Percentiles rank a stretch among this genome's conserved stretches.
These are phyloP conservation scores for Mercenaria mercenaria DNA, from an alignment of 1,140 invertebrate genomes.

Conservation along the genomic window DNA sequence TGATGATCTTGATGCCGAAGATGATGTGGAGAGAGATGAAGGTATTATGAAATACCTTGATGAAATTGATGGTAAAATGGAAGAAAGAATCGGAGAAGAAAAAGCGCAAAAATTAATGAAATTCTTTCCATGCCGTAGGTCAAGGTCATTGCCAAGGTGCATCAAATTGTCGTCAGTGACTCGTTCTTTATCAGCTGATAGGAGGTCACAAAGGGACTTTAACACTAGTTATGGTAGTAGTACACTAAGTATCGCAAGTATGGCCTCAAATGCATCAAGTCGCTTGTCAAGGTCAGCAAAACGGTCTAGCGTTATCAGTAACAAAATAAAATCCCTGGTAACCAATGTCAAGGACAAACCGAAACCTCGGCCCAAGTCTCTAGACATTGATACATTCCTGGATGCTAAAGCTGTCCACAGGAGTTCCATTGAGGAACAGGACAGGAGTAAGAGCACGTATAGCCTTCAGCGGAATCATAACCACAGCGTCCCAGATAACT, in stretches of 20 bases:
- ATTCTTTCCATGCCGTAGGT: conserved; percentile 81
- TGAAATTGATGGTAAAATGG: conserved; percentile 80
- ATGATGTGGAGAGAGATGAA: conserved; percentile 74
- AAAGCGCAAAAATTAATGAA: conserved; percentile 77
- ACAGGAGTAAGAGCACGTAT: conserved; percentile 44
- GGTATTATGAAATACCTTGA: conserved; percentile 80
- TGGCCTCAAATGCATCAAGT: conserved; percentile 65
- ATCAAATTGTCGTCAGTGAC: conserved; percentile 69
- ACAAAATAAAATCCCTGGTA: conserved; percentile 80
- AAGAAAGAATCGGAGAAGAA: conserved; percentile 79
- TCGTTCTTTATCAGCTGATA: conserved; percentile 65
- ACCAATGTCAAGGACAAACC: conserved; percentile 56
- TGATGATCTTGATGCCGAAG: conserved; percentile 78
- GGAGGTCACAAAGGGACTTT: conserved; percentile 34
- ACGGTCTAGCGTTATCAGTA: conserved; percentile 80
- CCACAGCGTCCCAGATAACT: conserved; percentile 75
- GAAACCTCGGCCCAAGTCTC: conserved; percentile 79
- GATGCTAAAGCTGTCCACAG: conserved; percentile 27
- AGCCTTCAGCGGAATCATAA: conserved; percentile 59
- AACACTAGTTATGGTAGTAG: conserved; percentile 66
- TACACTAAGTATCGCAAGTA: conserved; percentile 73
- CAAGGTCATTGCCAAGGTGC: conserved; percentile 80
- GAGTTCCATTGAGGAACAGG: conserved; percentile 38
- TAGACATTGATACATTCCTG: conserved; percentile 77
- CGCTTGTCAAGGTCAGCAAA: conserved; percentile 74